Evolutionary conservation across 2,113 vertebrate species (phyloP), one percentile per base, ranked within the genome.

Genomic region (Anolis carolinensis): DNA sequence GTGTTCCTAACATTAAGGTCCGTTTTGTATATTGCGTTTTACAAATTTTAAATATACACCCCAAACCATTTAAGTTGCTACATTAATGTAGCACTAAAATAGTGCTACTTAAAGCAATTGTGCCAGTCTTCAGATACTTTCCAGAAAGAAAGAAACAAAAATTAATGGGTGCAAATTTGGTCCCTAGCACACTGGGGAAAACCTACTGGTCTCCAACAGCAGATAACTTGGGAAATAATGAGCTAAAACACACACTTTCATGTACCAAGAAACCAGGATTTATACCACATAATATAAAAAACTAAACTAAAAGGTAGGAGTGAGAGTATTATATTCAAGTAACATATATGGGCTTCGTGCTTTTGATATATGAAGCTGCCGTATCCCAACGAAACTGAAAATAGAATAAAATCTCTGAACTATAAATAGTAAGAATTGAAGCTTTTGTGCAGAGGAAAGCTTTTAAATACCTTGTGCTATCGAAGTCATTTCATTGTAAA

Each of bases 401-500:
- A 81, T 21, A 76, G 25, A 39, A 39, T 48, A 25, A 85, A 63
- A 13, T 59, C 27, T 23, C 27, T 80, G 70, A 50, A 1, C 70
- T 89, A 25, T 1, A 13, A 23, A 73, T 74, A 84, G 39, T 84
- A 36, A 76, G 11, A 84, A 91, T 55, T 25, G 2, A 82, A 72
- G 83, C 72, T 89, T 90, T 76, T 83, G 84, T 34, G 90, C 36
- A 44, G 50, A 86, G 36, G 39, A 91, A 86, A 83, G 89, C 48
- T 77, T 18, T 0, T 0, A 68, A 73, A 74, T 95, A 99, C 98
- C 98, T 98, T 97, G 97, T 92, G 96, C 95, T 48, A 97, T 93
- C 91, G 97, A 97, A 92, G 97, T 94, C 96, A 99, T 95, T 90
- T 99, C 98, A 94, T 90, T 95, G 82, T 97, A 97, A 93, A 98